Percentiles rank a stretch among this genome's conserved stretches.
phyloP scores from a whole-genome alignment of 2,113 vertebrate genomes.

The Nestor notabilis region DNA sequence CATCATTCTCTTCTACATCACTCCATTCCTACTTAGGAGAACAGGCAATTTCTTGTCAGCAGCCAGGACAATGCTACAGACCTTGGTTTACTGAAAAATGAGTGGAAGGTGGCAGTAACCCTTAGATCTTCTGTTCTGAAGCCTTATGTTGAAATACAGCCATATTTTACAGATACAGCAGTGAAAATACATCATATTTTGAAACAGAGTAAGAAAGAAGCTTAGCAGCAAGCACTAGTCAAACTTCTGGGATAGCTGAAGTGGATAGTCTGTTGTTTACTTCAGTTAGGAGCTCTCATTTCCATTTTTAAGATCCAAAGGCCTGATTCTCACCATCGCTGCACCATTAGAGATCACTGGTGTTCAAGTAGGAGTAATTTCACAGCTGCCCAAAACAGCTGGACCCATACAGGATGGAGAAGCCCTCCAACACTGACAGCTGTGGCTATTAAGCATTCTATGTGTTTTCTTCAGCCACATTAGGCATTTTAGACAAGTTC shows the following conservation, averaged over 20 bases:
- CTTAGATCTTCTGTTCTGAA: background rate
- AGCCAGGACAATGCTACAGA: background rate
- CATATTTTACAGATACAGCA: background rate
- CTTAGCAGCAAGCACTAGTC: background rate
- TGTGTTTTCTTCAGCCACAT: background rate
- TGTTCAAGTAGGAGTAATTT: background rate
- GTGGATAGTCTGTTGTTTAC: background rate
- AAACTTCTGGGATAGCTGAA: background rate
- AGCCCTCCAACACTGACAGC: background rate
- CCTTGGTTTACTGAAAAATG: background rate
- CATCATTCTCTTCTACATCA: background rate
- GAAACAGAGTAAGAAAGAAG: background rate
- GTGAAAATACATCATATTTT: accelerated
- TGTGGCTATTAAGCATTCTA: background rate
- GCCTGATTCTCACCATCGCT: background rate
- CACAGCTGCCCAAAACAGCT: background rate
- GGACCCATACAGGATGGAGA: background rate
- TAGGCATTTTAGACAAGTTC: background rate
- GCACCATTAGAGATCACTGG: accelerated
- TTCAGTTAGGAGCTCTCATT: background rate
- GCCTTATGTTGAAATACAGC: background rate
- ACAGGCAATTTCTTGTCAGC: background rate
- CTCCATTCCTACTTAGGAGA: background rate
- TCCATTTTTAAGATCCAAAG: background rate
- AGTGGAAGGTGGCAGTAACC: background rate